These are phyloP conservation scores for Drosophila kurseongensis DNA, from an alignment of 1,140 invertebrate species.

Conservation along the genomic window DNA sequence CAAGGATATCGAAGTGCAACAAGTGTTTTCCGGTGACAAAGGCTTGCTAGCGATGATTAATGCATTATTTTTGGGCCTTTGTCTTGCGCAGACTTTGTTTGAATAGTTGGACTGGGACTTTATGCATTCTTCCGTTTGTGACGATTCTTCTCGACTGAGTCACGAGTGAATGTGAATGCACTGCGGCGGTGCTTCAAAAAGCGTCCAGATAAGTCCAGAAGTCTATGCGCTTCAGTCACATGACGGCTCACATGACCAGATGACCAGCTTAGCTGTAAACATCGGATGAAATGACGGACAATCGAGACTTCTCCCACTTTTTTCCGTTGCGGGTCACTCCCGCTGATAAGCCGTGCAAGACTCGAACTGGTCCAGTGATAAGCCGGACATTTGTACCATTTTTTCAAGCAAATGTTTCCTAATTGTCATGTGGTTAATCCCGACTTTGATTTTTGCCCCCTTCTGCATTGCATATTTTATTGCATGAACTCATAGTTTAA, in stretches of 20 bases:
- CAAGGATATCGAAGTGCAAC: slow-evolving; percentile 30
- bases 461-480: slow-evolving; percentile 6
- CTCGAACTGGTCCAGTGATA: slow-evolving; percentile 33
- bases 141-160: slow-evolving; percentile 24
- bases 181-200: slow-evolving; percentile 16
- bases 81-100: slow-evolving; percentile 34
- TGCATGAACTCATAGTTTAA: not conserved
- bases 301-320: slow-evolving; percentile 16
- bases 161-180: slow-evolving; percentile 29
- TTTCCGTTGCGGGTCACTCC: slow-evolving; percentile 15
- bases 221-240: slow-evolving; percentile 46
- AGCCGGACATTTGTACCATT: slow-evolving; percentile 14
- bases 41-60: slow-evolving; percentile 24
- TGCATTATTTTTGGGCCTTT: slow-evolving; percentile 38
- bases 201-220: slow-evolving; percentile 48
- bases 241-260: slow-evolving; percentile 46
- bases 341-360: slow-evolving; percentile 32
- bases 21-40: slow-evolving; percentile 31
- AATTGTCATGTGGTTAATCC: slow-evolving; percentile 24
- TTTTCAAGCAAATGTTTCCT: slow-evolving; percentile 29
- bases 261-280: slow-evolving; percentile 34
- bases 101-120: slow-evolving; percentile 23
- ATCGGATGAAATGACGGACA: slow-evolving; percentile 25
- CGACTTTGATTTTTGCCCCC: slow-evolving; percentile 20
- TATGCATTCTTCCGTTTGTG: slow-evolving; percentile 27